Evolutionary conservation across 2,113 vertebrate species (phyloP).

Genomic region (Gulo gulo): DNA sequence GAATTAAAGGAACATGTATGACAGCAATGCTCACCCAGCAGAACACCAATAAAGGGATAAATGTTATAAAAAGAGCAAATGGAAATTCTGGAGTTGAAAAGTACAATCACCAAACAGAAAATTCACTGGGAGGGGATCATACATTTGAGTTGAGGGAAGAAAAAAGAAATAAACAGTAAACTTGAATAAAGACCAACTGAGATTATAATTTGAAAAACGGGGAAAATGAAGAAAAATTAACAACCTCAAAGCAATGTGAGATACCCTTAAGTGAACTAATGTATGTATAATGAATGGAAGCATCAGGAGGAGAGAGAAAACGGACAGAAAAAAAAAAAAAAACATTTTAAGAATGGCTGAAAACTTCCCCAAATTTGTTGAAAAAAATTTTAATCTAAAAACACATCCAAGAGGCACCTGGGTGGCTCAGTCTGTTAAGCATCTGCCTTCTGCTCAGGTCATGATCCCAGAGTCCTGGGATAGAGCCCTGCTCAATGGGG

Average conservation of each 20-base stretch:
- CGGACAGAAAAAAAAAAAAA: background rate
- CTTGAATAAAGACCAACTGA: background rate
- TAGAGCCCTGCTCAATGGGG: background rate
- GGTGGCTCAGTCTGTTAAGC: background rate
- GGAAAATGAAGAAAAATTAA: background rate
- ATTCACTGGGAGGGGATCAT: background rate
- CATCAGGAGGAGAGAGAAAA: background rate
- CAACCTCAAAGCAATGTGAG: background rate
- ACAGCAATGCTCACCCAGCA: background rate
- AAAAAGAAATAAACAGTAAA: background rate
- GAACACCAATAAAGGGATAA: background rate
- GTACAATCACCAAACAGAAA: background rate
- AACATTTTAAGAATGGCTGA: background rate
- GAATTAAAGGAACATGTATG: background rate
- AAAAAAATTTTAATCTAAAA: background rate
- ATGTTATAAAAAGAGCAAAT: background rate
- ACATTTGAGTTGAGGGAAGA: background rate
- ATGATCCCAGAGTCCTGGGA: background rate
- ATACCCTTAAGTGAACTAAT: background rate
- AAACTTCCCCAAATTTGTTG: background rate
- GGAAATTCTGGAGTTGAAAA: background rate
- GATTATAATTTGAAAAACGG: background rate
- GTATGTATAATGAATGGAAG: background rate
- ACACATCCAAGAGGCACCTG: background rate
- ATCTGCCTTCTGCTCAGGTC: background rate